phyloP scores from a whole-genome alignment of 2,797 vertebrate genomes.

The Myotis daubentonii region DNA sequence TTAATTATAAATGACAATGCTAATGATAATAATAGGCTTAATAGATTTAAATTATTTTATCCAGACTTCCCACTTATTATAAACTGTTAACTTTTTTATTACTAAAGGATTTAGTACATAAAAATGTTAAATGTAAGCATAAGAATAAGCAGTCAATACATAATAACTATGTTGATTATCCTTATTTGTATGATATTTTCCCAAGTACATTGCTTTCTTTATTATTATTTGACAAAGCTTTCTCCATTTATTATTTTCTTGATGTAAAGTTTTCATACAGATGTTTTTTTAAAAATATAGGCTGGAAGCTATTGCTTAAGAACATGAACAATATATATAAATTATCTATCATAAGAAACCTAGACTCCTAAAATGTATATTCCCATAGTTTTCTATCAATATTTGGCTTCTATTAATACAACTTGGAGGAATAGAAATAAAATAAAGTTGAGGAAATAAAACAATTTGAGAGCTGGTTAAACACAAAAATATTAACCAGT shows the following conservation, averaged over 20 bases:
- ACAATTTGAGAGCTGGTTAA: not conserved
- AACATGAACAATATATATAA: not conserved
- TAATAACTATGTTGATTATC: not conserved
- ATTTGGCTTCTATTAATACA: not conserved
- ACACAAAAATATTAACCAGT: not conserved
- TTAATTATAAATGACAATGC: not conserved
- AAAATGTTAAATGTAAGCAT: not conserved
- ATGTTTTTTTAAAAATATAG: not conserved
- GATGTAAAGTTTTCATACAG: not conserved
- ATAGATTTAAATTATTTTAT: not conserved
- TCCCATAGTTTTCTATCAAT: not conserved
- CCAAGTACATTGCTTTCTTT: not conserved
- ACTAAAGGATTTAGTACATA: not conserved
- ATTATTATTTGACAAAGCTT: not conserved
- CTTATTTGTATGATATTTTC: not conserved
- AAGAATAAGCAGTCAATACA: not conserved
- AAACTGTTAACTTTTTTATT: not conserved
- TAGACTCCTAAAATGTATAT: not conserved
- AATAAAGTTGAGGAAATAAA: not conserved
- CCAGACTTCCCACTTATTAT: not conserved
- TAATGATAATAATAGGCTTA: not conserved
- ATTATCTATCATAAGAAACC: not conserved
- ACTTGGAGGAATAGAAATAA: not conserved
- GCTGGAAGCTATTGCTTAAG: not conserved
- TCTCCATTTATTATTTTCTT: not conserved